phyloP scores from a whole-genome alignment of 2,797 vertebrate species.

The Lagocephalus sceleratus region DNA sequence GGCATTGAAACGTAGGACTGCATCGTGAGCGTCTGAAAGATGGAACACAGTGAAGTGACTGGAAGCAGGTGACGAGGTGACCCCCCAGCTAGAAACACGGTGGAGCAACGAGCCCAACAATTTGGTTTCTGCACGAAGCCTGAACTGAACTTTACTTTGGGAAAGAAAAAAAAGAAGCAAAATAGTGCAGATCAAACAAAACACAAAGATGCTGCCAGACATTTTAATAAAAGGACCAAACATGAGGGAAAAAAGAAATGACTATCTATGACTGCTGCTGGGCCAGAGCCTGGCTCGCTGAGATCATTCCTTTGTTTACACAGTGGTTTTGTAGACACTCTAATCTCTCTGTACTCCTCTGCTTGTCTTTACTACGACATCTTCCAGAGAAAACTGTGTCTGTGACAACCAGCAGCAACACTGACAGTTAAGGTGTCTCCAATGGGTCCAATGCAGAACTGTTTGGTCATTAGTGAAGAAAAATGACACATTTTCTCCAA shows the following conservation, averaged over 20 bases:
- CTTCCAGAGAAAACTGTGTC: not conserved
- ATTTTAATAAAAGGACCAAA: too few species aligned
- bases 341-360: not conserved
- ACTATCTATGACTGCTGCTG: too few species aligned
- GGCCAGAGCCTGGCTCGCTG: too few species aligned
- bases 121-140: too few species aligned
- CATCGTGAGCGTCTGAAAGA: slow-evolving; percentile 90
- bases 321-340: not conserved
- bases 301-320: too few species aligned
- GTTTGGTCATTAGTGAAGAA: not conserved
- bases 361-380: slow-evolving; percentile 16
- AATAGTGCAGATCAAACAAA: too few species aligned
- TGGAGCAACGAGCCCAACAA: too few species aligned
- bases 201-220: too few species aligned
- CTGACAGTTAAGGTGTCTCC: slow-evolving; percentile 29
- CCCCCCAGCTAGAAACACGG: too few species aligned
- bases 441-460: slow-evolving; percentile 18
- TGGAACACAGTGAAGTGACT: not conserved
- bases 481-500: not conserved
- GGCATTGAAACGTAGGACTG: slow-evolving; percentile 93
- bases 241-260: too few species aligned
- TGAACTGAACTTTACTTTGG: too few species aligned
- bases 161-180: too few species aligned
- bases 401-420: not conserved
- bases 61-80: not conserved